Conservation (phyloP, 2,797 vertebrate species). For the Anomalospiza imberbis region DNA sequence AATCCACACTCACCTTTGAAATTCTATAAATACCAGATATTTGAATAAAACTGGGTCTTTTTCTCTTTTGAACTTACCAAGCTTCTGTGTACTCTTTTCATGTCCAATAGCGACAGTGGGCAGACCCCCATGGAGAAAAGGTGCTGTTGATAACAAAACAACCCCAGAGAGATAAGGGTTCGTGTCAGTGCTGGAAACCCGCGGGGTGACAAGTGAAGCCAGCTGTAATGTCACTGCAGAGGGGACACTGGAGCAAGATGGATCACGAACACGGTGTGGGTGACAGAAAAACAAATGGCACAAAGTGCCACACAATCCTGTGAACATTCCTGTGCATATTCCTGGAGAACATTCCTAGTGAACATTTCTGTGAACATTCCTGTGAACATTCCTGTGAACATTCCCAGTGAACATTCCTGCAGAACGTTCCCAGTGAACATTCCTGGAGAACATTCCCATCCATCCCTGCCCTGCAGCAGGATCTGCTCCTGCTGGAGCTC, state of each 20-base stretch:
- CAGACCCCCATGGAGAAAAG: rapidly evolving
- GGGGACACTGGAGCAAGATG: background rate
- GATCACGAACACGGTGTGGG: rapidly evolving
- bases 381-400: background rate
- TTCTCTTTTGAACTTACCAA: too few species aligned
- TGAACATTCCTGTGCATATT: background rate
- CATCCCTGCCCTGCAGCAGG: background rate
- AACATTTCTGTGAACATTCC: background rate
- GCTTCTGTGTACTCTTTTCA: too few species aligned
- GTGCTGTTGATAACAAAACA: conserved; percentile 35
- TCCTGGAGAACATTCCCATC: background rate
- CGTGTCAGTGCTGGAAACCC: background rate
- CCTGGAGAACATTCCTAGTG: background rate
- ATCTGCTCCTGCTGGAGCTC: background rate
- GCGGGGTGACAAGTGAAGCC: conserved; percentile 41
- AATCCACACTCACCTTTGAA: too few species aligned
- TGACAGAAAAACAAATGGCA: background rate
- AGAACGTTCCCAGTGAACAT: background rate
- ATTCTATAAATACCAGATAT: too few species aligned
- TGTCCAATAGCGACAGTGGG: too few species aligned
- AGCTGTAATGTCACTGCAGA: conserved; percentile 38
- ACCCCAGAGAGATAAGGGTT: conserved; percentile 34
- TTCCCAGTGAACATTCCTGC: background rate
- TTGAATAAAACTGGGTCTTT: too few species aligned
- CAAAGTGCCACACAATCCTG: too few species aligned